phyloP scores from a whole-genome alignment of 1,140 invertebrate genomes.

The Apis laboriosa region DNA sequence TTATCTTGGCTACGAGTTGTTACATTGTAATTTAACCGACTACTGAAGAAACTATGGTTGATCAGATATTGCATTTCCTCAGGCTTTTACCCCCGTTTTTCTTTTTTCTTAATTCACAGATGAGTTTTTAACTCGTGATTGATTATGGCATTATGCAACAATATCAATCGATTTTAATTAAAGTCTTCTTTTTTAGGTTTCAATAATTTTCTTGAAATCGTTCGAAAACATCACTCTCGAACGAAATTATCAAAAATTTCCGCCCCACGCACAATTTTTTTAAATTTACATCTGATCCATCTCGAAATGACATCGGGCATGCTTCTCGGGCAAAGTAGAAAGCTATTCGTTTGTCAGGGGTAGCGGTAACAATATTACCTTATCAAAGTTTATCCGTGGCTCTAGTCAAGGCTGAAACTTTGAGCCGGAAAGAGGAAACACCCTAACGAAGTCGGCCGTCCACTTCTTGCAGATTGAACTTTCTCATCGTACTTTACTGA shows the following conservation, averaged over 20 bases:
- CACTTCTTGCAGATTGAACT: constrained; percentile 56
- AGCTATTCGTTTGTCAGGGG: constrained; percentile 41
- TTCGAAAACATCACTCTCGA: not conserved
- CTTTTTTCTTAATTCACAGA: too few relatives aligned
- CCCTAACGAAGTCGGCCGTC: constrained; percentile 49
- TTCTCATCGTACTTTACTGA: constrained; percentile 51
- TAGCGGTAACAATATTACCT: constrained; percentile 58
- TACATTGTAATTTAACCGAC: constrained; percentile 22
- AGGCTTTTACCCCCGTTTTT: not conserved
- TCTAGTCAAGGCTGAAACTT: constrained; percentile 49
- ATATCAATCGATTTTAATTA: too few relatives aligned
- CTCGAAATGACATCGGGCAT: constrained; percentile 12
- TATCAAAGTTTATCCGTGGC: constrained; percentile 57
- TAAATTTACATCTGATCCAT: constrained; percentile 44
- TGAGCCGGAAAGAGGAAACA: constrained; percentile 34
- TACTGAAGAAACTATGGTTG: not conserved
- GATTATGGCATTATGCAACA: too few relatives aligned
- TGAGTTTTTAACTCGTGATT: too few relatives aligned
- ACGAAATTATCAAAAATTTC: constrained; percentile 24
- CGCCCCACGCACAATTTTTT: constrained; percentile 14
- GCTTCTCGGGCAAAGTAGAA: constrained; percentile 16
- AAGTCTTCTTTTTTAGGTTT: too few relatives aligned
- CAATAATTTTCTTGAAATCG: too few relatives aligned
- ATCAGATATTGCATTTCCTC: not conserved
- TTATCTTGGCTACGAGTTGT: constrained; percentile 52